Conservation (phyloP, 1,140 invertebrate species). For the Tetranychus cinnabarinus region DNA sequence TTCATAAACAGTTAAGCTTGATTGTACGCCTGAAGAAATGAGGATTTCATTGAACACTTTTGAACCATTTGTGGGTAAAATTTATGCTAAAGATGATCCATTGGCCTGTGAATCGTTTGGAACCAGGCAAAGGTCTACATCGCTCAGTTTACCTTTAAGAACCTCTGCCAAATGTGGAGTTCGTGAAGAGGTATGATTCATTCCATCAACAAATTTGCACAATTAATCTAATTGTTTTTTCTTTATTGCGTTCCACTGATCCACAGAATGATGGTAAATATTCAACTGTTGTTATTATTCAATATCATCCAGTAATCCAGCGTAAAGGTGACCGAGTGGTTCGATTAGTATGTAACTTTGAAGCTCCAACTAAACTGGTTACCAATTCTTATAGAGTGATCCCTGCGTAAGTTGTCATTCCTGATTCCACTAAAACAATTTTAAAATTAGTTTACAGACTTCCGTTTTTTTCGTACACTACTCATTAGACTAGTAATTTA, state of each 20-base stretch:
- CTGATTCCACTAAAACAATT: too few species aligned
- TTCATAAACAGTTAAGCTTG: constrained; percentile 24
- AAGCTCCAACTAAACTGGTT: constrained; percentile 21
- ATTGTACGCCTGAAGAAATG: constrained; percentile 25
- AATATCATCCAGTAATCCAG: constrained; percentile 34
- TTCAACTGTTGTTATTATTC: constrained; percentile 29
- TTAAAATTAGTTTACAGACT: too few species aligned
- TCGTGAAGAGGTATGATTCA: constrained; percentile 8
- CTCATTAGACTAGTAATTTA: too few species aligned
- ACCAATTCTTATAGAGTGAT: constrained; percentile 19
- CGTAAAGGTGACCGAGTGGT: constrained; percentile 30
- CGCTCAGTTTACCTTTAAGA: constrained; percentile 12
- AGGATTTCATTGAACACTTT: constrained; percentile 24
- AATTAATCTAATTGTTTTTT: neutral
- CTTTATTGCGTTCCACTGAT: neutral
- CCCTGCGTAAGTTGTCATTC: constrained; percentile 15
- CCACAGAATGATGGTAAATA: constrained; percentile 16
- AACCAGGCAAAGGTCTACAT: constrained; percentile 3
- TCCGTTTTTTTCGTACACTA: too few species aligned
- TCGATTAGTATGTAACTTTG: constrained; percentile 28
- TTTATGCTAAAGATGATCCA: constrained; percentile 13
- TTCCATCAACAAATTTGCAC: neutral
- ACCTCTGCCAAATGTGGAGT: constrained; percentile 4
- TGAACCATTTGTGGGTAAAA: constrained; percentile 25
- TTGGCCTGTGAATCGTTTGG: constrained; percentile 15